These are phyloP conservation scores for Drosophila melanogaster DNA, from an alignment of 1,140 invertebrate species.

Conservation along the genomic window Release_6_plus_ISO1_MT NT_033777.3:10226001-10226500, in stretches of 20 bases:
- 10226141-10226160: constrained; percentile 45
- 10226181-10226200: too few relatives aligned
- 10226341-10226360: too few relatives aligned
- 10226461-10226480: constrained; percentile 21
- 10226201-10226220: too few relatives aligned
- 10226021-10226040: constrained; percentile 71
- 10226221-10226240: too few relatives aligned
- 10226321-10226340: too few relatives aligned
- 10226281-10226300: too few relatives aligned
- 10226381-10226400: constrained; percentile 51
- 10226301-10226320: too few relatives aligned
- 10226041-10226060: constrained; percentile 65
- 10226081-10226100: constrained; percentile 52
- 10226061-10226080: constrained; percentile 62
- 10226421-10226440: constrained; percentile 16
- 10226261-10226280: too few relatives aligned
- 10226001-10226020: constrained; percentile 61
- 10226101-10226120: constrained; percentile 66
- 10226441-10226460: constrained; percentile 51
- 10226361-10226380: neutral
- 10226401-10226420: constrained; percentile 32
- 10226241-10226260: too few relatives aligned
- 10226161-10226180: too few relatives aligned
- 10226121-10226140: constrained; percentile 59
- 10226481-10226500: constrained; percentile 14